These are phyloP conservation scores for Mythimna albipuncta DNA, from an alignment of 2,888 invertebrate species.

Conservation along the genomic window DNA sequence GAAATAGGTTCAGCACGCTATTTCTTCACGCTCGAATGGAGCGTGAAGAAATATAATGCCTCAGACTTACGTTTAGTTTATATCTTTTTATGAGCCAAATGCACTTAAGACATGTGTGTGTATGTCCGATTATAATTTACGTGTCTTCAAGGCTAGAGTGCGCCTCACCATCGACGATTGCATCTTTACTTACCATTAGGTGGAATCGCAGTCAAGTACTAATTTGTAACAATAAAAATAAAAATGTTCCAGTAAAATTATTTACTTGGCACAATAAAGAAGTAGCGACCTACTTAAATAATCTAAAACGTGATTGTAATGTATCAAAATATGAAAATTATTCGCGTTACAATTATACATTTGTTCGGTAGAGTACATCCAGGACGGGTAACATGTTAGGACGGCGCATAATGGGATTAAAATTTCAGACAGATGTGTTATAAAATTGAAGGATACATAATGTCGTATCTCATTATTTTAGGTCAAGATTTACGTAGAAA, in stretches of 20 bases:
- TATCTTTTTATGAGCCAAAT: background rate
- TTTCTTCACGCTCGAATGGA: no score
- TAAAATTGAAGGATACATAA: conserved; percentile 57
- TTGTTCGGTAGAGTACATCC: conserved; percentile 46
- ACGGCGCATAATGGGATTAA: conserved; percentile 66
- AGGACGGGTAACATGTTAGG: conserved; percentile 49
- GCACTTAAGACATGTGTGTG: background rate
- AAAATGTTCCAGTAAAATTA: conserved; percentile 2
- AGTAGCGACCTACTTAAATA: conserved; percentile 33
- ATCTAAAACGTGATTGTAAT: conserved; percentile 37
- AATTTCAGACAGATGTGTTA: conserved; percentile 62
- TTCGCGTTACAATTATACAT: conserved; percentile 49
- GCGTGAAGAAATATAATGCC: no score
- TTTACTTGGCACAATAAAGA: conserved; percentile 20
- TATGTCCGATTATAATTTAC: no score
- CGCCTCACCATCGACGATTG: no score
- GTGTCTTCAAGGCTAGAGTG: no score
- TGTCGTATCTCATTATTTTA: conserved; percentile 56
- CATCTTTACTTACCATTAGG: no score
- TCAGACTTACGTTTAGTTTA: no score
- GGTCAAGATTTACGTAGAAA: conserved; percentile 51
- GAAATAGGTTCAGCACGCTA: no score
- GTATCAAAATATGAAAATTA: conserved; percentile 55
- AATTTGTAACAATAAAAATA: no score
- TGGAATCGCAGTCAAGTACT: no score